Conservation (phyloP, 1,140 invertebrate species). For the Lanistes nyassanus region DNA sequence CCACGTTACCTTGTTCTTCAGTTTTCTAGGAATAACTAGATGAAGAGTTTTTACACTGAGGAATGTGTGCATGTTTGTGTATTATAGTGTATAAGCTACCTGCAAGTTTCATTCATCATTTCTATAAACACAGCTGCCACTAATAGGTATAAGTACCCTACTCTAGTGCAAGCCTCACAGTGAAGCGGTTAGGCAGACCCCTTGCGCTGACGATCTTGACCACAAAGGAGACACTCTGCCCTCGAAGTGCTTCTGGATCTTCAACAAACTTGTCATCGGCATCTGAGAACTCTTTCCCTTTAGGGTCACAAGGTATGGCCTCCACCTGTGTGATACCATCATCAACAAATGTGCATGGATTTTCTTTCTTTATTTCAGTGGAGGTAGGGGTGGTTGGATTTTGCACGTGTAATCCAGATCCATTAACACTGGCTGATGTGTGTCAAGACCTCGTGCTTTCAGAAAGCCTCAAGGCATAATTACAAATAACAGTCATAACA, state of each 20-base stretch:
- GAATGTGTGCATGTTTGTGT: background rate
- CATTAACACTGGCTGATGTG: too few relatives aligned
- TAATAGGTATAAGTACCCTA: background rate
- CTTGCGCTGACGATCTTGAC: slow-evolving; percentile 68
- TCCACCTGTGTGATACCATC: slow-evolving; percentile 61
- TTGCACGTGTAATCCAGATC: too few relatives aligned
- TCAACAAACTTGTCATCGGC: slow-evolving; percentile 70
- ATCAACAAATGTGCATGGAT: background rate
- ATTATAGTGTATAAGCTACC: too few relatives aligned
- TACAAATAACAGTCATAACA: too few relatives aligned
- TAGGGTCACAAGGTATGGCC: slow-evolving; percentile 66
- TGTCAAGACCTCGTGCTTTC: too few relatives aligned
- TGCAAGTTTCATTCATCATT: background rate
- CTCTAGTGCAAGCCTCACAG: slow-evolving; percentile 59
- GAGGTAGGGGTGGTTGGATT: too few relatives aligned
- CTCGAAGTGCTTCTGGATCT: slow-evolving; percentile 67
- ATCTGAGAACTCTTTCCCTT: slow-evolving; percentile 68
- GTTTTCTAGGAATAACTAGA: too few relatives aligned
- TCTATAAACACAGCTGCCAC: background rate
- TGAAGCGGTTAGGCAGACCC: slow-evolving; percentile 69
- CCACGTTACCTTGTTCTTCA: too few relatives aligned
- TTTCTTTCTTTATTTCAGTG: too few relatives aligned
- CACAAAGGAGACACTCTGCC: slow-evolving; percentile 68
- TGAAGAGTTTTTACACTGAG: too few relatives aligned
- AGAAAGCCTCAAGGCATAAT: too few relatives aligned